Evolutionary conservation across 2,113 vertebrate species (phyloP), one percentile per base, ranked within the genome.

Genomic region (Drymodes brunneopygia): DNA sequence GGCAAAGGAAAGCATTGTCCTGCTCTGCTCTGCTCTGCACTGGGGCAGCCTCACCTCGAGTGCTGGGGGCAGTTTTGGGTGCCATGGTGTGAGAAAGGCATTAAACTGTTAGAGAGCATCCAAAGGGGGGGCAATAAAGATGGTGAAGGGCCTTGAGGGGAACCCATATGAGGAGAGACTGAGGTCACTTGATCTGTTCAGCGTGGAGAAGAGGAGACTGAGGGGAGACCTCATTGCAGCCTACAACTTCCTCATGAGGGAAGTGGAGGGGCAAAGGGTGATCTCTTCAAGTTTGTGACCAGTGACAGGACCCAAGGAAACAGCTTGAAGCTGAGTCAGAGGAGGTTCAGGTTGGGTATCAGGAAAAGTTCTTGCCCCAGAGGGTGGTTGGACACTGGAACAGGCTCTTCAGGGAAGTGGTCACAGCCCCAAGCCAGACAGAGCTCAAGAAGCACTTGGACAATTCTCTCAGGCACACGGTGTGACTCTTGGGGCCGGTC

Each of bases 11-110:
- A 12, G 10, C 19, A 58, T 12, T 73, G 45, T 45, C 69, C 44
- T 0, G 0, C 23, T 29, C 15, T 58, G 53, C 45, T 66, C 60
- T 53, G 45, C 2, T 0, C 51, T 51, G 45, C 2, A 0, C 51
- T 51, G 36, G 36, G 10, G 19, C 1, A 0, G 51, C 44, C 44
- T 51, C 51, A 58, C 15, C 44, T 73, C 3, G 0, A 44, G 36
- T 36, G 0, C 7, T 81, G 33, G 3, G 44, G 2, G 11, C 23
- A n/a, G 28, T 14, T 38, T 24, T 20, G 45, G 51, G 19, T 19
- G 14, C 27, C 19, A 13, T 6, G 51, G 12, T 17, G 4, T 45
- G 23, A 60, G 19, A 62, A 61, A 38, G 48, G 13, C 3, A 40
- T 40, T 21, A 31, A 71, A 13, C 57, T 40, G 6, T 22, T 27